Conservation (phyloP, 2,113 vertebrate genomes). For the Mobula birostris region DNA sequence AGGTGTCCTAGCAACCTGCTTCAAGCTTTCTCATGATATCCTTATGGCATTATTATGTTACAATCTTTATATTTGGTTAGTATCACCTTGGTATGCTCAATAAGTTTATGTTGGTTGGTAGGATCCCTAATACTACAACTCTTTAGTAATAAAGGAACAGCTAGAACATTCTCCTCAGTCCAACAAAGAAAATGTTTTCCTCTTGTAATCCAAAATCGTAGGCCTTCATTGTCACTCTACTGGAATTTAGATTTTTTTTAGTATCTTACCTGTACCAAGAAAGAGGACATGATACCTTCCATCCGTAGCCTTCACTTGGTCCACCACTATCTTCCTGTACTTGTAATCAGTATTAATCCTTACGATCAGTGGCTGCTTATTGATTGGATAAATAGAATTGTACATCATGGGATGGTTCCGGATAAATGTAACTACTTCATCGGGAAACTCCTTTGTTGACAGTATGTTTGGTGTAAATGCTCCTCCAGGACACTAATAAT, state of each 20-base stretch:
- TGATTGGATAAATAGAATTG: constrained; percentile 83
- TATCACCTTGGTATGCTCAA: neutral
- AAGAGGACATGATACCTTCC: constrained; percentile 91
- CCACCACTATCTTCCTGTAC: constrained; percentile 87
- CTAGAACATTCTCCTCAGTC: no score
- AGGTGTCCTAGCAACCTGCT: neutral
- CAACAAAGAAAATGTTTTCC: neutral
- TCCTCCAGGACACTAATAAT: constrained; percentile 82
- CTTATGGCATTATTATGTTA: neutral
- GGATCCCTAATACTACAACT: neutral
- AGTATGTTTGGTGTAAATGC: constrained; percentile 87
- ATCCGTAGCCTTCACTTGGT: constrained; percentile 82
- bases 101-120: neutral
- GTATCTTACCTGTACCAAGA: constrained; percentile 79
- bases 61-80: neutral
- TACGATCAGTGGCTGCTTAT: constrained; percentile 79
- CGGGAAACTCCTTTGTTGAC: constrained; percentile 92
- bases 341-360: constrained; percentile 84
- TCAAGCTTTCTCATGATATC: neutral
- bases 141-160: neutral
- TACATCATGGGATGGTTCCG: constrained; percentile 96
- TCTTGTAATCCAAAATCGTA: neutral
- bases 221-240: neutral
- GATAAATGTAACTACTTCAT: constrained; percentile 93
- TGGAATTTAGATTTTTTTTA: neutral